Conservation (phyloP, 1,140 invertebrate genomes). For the Araneus ventricosus region DNA sequence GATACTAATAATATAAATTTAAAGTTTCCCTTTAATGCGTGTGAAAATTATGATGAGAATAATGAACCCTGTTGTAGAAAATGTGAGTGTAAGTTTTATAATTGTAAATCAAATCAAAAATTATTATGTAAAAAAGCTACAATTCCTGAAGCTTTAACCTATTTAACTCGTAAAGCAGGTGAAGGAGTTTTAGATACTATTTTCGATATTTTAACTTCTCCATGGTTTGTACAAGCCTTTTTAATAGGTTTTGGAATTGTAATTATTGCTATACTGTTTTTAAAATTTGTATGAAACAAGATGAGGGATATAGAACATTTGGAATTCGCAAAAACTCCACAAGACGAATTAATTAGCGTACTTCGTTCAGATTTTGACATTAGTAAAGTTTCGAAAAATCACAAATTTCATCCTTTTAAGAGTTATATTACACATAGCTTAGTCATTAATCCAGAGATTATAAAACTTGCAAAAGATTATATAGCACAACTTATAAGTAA, state of each 20-base stretch:
- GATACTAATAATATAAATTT: neutral
- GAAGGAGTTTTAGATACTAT: too few species aligned
- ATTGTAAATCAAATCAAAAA: constrained; percentile 27
- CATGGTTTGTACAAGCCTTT: neutral
- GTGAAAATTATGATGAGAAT: neutral
- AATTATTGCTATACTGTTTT: neutral
- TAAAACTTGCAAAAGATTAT: neutral
- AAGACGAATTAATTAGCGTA: constrained; percentile 7
- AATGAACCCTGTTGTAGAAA: neutral
- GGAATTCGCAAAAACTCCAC: neutral
- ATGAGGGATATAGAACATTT: constrained; percentile 11
- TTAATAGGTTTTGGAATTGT: neutral
- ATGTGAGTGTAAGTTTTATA: constrained; percentile 25
- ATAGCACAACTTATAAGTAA: neutral
- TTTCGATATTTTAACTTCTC: neutral
- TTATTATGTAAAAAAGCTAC: constrained; percentile 2
- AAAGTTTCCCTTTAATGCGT: neutral
- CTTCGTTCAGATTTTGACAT: constrained; percentile 10
- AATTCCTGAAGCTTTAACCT: neutral
- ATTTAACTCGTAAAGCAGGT: neutral
- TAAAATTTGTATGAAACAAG: neutral
- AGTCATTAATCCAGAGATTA: neutral
- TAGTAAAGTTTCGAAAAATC: neutral
- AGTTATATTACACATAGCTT: constrained; percentile 4
- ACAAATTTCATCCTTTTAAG: constrained; percentile 3